phyloP scores from a whole-genome alignment of 2,113 vertebrate species.

The Onychostruthus taczanowskii region DNA sequence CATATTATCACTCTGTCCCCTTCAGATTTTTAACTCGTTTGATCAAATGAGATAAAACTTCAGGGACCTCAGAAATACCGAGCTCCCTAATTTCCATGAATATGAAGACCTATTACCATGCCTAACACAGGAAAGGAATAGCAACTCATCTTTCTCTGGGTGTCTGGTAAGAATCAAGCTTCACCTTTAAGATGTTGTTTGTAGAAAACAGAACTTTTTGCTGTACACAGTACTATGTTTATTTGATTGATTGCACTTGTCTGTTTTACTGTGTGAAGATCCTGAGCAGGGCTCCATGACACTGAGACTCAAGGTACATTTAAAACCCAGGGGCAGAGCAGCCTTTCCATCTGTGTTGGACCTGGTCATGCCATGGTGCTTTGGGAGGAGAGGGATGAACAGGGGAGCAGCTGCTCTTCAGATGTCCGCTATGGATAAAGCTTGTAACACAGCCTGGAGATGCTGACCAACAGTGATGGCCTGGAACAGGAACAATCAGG shows the following conservation, averaged over 20 bases:
- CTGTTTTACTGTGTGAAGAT: background rate
- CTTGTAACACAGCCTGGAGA: background rate
- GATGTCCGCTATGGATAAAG: background rate
- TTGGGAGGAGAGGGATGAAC: background rate
- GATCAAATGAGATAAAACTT: background rate
- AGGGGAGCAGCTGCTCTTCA: background rate
- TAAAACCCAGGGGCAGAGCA: background rate
- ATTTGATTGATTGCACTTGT: background rate
- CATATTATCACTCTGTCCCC: background rate
- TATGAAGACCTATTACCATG: background rate
- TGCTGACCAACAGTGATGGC: background rate
- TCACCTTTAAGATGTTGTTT: background rate
- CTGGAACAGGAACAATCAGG: background rate
- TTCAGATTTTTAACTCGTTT: background rate
- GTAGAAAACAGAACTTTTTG: background rate
- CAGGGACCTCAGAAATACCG: background rate
- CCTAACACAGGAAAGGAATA: background rate
- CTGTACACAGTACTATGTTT: background rate
- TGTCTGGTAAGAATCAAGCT: background rate
- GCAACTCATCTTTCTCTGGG: background rate
- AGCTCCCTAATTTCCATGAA: background rate
- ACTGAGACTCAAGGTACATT: background rate
- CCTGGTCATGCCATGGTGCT: fast-evolving
- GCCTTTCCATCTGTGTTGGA: background rate
- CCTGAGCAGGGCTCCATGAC: background rate